Base-by-base conservation (phyloP, 2,797 vertebrate genomes). In the Brotula barbata region DNA sequence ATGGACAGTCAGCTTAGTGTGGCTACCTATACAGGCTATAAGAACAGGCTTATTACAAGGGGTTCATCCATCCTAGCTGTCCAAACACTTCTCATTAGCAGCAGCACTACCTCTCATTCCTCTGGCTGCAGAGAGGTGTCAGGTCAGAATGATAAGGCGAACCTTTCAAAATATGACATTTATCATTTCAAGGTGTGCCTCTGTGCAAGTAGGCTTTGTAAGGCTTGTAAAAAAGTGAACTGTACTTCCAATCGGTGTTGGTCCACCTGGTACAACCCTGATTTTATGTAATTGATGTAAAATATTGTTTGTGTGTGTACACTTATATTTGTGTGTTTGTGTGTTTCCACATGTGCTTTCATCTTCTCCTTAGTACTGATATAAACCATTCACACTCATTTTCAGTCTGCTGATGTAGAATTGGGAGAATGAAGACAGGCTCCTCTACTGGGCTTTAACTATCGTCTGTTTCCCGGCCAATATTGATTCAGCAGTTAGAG, bases 1-100 rank as follows among this genome's bases (percentile, higher is more conserved):
- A 80, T 50, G 69, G 72, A 76, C 77, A 81, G 81, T 88, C 87
- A 67, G 68, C 84, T 85, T 59, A 78, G 86, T 73, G 72, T 71
- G 61, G 67, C 71, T 83, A 79, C 84, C 81, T 87, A 82, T 78
- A 86, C 83, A 64, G 58, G 69, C 78, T 68, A 69, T 73, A 47
- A 68, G 61, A 81, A 87, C 85, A 75, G 63, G 53, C 71, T 78
- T 68, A 77, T 84, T 77, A 67, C 71, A 60, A 82, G 73, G 41
- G 19, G 20, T 55, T 48, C 76, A 81, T 84, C 37, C 59, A 25
- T 79, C 64, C 60, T 64, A 0, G 64, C 81, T 75, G 74, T 85
- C 84, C 78, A 73, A 62, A 75, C 71, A 67, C 49, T 41, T 37
- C 86, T 88, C 85, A 75, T 88, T 84, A 89, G 79, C 83, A 56